Base-by-base conservation (phyloP, 2,888 invertebrate genomes). In the Drosophila lacicola region DNA sequence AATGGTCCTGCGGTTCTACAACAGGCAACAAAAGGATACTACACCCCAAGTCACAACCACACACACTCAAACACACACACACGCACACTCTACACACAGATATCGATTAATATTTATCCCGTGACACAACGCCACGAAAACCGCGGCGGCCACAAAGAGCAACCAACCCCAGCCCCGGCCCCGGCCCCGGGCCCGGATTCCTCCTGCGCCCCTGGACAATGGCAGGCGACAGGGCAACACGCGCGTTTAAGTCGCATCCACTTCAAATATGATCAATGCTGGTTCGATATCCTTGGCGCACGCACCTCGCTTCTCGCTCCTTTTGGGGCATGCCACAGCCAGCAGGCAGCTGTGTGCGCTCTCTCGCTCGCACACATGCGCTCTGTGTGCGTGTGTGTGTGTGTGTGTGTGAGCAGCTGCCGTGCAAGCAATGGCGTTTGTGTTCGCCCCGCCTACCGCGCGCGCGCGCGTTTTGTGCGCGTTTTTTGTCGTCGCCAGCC, bases 101-200 rank as follows among this genome's bases (percentile, higher is more conserved):
- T 78, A 79, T 88, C 87, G 87, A 83, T 83, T 83, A 75, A 77
- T 74, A 77, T 77, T 86, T 82, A 88, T 76, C 84, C 73, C 79
- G 84, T 84, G 84, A 75, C 89, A 87, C 87, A 86, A 80, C 78
- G 75, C 80, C 71, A 67, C 73, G 65, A 66, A 78, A 78, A 79
- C 67, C 77, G 81, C 81, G 78, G 57, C 62, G 72, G 55, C 62
- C 74, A 71, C 56, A 74, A 73, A 69, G 63, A 68, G 58, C 78
- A 66, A 78, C 72, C 86, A 79, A 77, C 66, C 69, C 62, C 58
- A 50, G 57, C 41, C 39, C 44, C 46, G 17, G 53, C 14, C 45
- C 37, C 37, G 39, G 44, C 55, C 21, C 21, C 44, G 29, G 44
- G 36, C 25, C 25, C 42, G 17, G 50, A 33, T 34, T 45, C 39